Evolutionary conservation across 2,888 invertebrate species (phyloP), one percentile per base, ranked within the genome.

Genomic region (Leucozona laternaria): DNA sequence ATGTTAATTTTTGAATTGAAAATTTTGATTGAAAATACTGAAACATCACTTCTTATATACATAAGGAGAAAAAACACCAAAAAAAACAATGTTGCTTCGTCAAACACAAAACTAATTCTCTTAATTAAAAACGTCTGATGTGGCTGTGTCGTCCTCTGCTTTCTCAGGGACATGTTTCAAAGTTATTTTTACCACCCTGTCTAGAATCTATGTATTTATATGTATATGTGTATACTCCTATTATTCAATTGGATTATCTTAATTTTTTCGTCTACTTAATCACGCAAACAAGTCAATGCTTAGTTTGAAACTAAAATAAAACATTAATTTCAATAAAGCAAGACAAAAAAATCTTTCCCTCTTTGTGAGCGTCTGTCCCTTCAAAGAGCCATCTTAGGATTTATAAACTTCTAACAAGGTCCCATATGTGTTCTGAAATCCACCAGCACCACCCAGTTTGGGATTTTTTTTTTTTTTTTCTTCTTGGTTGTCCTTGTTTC

Each of bases 401-500:
- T 68, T 68, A 50, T 31, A 53, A 68, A 73, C 68, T 78, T 48
- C 57, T 34, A 71, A 45, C 64, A 58, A 58, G 58, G 76, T 43
- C 62, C 43, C 68, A 83, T 79, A 75, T 79, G 55, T 70, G 45
- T 48, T 48, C 22, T 40, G 31, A 62, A 43, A 60, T 66, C 64
- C n/a, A n/a, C n/a, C n/a, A n/a, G n/a, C n/a, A n/a, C 45, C 60
- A 71, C 48, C 64, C 11, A 64, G 28, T 34, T 50, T 11, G 37
- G 15, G 37, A 22, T 31, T 13, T 7, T 28, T 34, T 13, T 34
- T 50, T 66, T 25, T 50, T 10, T 10, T 48, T 20, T 13, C 20
- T 50, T 22, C 1, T n/a, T 13, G 37, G 4, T 22, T 37, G 25
- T 66, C 48, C 48, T 50, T 37, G 68, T 50, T 68, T 68, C 53